Evolutionary conservation across 2,888 invertebrate species (phyloP), one percentile per base, ranked within the genome.

Genomic region (Frankliniella intonsa): DNA sequence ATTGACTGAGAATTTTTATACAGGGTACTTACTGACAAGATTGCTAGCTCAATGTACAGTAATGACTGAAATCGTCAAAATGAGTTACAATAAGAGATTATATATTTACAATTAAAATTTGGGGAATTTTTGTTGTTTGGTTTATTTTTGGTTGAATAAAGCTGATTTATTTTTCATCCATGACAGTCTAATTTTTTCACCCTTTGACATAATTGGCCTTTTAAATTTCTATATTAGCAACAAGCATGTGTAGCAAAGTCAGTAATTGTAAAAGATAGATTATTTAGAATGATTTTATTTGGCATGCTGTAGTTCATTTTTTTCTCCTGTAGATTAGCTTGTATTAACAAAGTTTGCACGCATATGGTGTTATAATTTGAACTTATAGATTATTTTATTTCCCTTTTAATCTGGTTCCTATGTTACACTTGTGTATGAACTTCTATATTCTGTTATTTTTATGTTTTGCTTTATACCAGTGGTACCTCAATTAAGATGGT

Each of bases 81-180:
- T 55, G 55, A 9, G 69, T 22, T 76, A 22, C 7, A 8, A 22
- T 76, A 12, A 76, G 25, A 25, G 25, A 25, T 76, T 76, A 25
- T 76, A 25, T 10, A 8, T 25, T 76, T 22, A 76, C 38, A 38
- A 38, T 38, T 25, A 25, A 25, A 22, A 25, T 76, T 76, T 76
- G 69, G 69, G 69, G 69, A 12, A 76, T 12, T 12, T 76, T 76
- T 76, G 69, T 76, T 76, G 25, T 76, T 55, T 22, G 69, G 9
- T 22, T 25, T 76, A 22, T 76, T 76, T 22, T 22, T 55, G 14
- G 19, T 76, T 76, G 69, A 76, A 76, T 76, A 76, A 76, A 76
- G 22, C 25, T 76, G 8, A 22, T 62, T 9, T 76, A 76, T 76
- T 76, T 76, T 76, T 76, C 69, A 76, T 22, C 25, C 22, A 12